Evolutionary conservation across 2,113 vertebrate species (phyloP).

Genomic region (Patagioenas fasciata): DNA sequence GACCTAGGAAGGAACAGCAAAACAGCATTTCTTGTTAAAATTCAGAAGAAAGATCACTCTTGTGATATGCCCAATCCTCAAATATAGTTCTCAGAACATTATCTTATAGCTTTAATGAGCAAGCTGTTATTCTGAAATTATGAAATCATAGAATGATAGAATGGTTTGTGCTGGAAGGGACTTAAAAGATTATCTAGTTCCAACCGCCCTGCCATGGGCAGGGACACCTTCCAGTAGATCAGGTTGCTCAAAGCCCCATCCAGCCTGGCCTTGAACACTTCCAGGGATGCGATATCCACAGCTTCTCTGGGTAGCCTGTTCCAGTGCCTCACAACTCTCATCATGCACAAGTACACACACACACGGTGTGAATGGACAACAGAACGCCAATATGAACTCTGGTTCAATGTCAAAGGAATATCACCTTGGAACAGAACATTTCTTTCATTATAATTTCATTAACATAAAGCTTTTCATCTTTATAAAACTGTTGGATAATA

Average conservation of each 20-base stretch:
- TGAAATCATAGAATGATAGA: neutral
- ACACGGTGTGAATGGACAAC: neutral
- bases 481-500: neutral
- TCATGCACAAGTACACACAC: neutral
- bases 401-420: neutral
- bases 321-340: no score
- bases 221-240: no score
- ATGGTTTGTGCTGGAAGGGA: no score
- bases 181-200: no score
- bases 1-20: neutral
- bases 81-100: neutral
- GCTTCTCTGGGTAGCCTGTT: no score
- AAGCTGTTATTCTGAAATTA: neutral
- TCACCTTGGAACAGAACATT: neutral
- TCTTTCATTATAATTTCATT: neutral
- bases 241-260: no score
- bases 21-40: neutral
- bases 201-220: no score
- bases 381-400: neutral
- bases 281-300: no score
- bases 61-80: neutral
- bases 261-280: no score
- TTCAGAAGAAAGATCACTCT: neutral
- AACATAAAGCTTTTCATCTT: neutral
- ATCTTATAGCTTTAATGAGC: neutral